These are phyloP conservation scores for Ceyx cyanopectus DNA, from an alignment of 2,113 vertebrate species.

Conservation along the genomic window DNA sequence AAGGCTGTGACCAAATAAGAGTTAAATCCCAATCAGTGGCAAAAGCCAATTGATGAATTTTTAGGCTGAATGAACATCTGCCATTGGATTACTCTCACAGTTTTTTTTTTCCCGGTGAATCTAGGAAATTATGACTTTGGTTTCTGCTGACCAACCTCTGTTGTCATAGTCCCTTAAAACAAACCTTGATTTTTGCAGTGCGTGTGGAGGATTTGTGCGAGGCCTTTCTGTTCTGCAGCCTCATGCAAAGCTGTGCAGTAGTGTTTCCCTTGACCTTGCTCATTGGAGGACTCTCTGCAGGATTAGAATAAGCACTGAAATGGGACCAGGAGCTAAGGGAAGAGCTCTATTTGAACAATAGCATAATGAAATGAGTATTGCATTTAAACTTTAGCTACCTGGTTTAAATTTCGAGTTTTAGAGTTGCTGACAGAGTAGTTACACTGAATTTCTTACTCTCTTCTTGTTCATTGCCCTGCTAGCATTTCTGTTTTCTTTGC, in stretches of 20 bases:
- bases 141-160: not conserved
- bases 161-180: not conserved
- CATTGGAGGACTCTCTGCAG: not conserved
- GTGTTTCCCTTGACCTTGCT: not conserved
- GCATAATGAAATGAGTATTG: not conserved
- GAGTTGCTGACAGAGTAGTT: not conserved
- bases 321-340: fast-evolving
- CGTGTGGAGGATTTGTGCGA: not conserved
- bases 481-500: not conserved
- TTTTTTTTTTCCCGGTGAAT: not conserved
- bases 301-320: not conserved
- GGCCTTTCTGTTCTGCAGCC: not conserved
- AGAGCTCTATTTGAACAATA: not conserved
- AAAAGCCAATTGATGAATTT: fast-evolving
- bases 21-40: not conserved
- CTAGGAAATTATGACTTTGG: not conserved
- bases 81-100: not conserved
- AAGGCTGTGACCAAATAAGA: fast-evolving
- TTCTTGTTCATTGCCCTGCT: not conserved
- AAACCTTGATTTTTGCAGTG: not conserved
- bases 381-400: not conserved
- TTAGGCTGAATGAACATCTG: not conserved
- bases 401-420: not conserved
- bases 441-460: not conserved
- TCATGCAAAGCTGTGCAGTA: fast-evolving